phyloP scores from a whole-genome alignment of 1,140 invertebrate genomes.

The Leptopilina boulardi region DNA sequence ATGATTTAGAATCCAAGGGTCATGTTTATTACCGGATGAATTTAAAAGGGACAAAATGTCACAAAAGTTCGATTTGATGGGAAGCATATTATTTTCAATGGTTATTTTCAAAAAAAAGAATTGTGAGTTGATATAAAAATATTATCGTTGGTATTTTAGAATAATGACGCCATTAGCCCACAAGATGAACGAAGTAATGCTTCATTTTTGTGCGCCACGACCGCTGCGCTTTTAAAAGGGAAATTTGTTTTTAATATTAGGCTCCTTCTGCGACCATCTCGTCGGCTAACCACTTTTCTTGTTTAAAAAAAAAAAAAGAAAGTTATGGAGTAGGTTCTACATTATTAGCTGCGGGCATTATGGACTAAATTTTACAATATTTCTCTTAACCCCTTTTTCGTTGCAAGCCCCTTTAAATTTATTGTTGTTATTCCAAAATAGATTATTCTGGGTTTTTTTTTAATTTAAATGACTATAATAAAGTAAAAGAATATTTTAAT shows the following conservation, averaged over 20 bases:
- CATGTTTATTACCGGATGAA: slow-evolving; percentile 35
- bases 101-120: slow-evolving; percentile 44
- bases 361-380: neutral
- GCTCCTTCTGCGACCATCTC: slow-evolving; percentile 43
- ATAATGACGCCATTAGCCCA: slow-evolving; percentile 72
- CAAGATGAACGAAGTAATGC: slow-evolving; percentile 66
- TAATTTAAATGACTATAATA: no score
- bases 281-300: neutral
- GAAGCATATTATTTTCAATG: neutral
- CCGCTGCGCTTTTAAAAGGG: slow-evolving; percentile 59
- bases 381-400: neutral
- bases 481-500: neutral
- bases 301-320: no score
- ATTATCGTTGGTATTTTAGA: slow-evolving; percentile 72
- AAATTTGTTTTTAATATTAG: slow-evolving; percentile 66
- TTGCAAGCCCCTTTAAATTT: no score
- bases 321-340: neutral
- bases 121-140: slow-evolving; percentile 56
- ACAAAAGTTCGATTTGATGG: slow-evolving; percentile 67
- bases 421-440: no score
- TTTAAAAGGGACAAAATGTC: slow-evolving; percentile 51
- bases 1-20: slow-evolving; percentile 69
- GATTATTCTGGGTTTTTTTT: neutral
- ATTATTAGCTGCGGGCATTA: slow-evolving; percentile 10
- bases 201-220: slow-evolving; percentile 58